Evolutionary conservation across 35 echinoderm and acorn worm genomes (phyloP).

Genomic region (Lytechinus pictus): DNA sequence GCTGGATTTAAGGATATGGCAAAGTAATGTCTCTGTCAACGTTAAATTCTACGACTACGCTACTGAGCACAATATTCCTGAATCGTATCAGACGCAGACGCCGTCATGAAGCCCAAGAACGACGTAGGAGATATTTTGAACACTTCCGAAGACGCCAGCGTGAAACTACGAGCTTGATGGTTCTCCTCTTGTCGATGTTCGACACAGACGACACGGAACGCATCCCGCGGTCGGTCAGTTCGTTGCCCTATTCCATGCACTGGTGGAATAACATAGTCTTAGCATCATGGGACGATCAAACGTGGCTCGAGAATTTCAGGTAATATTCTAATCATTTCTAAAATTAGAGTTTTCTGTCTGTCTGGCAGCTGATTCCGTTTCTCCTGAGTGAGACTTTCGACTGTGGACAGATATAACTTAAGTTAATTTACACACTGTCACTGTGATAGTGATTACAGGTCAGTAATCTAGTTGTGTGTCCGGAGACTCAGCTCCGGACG

Average conservation of each 20-base stretch:
- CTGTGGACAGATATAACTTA: too few relatives aligned
- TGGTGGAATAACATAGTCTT: constrained; percentile 19
- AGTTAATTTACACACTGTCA: too few relatives aligned
- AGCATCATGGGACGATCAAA: constrained; percentile 29
- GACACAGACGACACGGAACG: background rate
- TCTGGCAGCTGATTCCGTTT: too few relatives aligned
- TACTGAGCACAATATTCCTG: background rate
- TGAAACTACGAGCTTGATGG: background rate
- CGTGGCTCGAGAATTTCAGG: constrained; percentile 21
- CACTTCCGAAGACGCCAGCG: background rate
- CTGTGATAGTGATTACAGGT: too few relatives aligned
- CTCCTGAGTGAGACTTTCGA: too few relatives aligned
- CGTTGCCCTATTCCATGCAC: background rate
- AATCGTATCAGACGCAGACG: background rate
- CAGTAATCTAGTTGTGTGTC: too few relatives aligned
- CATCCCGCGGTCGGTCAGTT: background rate
- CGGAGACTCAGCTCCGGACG: too few relatives aligned
- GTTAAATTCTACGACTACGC: background rate
- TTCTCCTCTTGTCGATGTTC: background rate
- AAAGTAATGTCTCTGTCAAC: too few relatives aligned
- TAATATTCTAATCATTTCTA: background rate
- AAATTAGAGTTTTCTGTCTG: too few relatives aligned
- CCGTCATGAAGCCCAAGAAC: background rate
- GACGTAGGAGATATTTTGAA: background rate
- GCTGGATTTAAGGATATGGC: too few relatives aligned